Evolutionary conservation across 1,140 invertebrate genomes (phyloP).

Genomic region (Drosophila arawakana): DNA sequence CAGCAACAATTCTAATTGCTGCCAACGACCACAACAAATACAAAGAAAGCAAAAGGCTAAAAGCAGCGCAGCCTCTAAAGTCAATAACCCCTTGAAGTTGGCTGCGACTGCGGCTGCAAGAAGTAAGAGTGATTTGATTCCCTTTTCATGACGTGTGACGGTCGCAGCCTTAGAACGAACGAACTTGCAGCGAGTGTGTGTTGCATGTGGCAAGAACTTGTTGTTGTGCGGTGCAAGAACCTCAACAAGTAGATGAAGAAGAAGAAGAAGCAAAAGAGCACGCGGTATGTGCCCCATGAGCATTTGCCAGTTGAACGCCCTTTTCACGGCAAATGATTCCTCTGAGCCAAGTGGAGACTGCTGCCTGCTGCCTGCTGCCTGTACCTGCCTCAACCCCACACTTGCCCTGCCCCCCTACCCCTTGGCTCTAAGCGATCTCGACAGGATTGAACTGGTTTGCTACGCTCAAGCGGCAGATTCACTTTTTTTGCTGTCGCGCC

Average conservation of each 20-base stretch:
- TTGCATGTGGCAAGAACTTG: slow-evolving; percentile 55
- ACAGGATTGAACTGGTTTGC: slow-evolving; percentile 50
- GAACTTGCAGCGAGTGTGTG: background rate
- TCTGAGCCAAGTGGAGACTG: slow-evolving; percentile 15
- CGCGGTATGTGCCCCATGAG: slow-evolving; percentile 78
- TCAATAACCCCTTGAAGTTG: slow-evolving; percentile 67
- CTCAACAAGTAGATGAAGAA: slow-evolving; percentile 41
- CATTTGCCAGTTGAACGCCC: slow-evolving; percentile 83
- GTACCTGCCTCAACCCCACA: slow-evolving; percentile 50
- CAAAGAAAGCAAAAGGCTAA: slow-evolving; percentile 69
- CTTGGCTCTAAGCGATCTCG: too few species aligned
- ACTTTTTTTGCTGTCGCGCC: slow-evolving; percentile 66
- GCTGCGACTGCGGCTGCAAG: slow-evolving; percentile 43
- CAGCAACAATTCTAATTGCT: slow-evolving; percentile 69
- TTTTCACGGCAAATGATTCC: slow-evolving; percentile 84
- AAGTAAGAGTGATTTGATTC: slow-evolving; percentile 83
- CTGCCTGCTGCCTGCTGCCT: slow-evolving; percentile 29
- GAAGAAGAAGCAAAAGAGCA: background rate
- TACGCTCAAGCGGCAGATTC: slow-evolving; percentile 77
- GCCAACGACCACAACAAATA: slow-evolving; percentile 7
- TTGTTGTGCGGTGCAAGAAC: slow-evolving; percentile 67
- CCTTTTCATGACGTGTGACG: slow-evolving; percentile 70
- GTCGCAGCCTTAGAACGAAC: slow-evolving; percentile 48
- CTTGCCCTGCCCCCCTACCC: slow-evolving; percentile 1
- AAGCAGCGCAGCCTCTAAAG: slow-evolving; percentile 34